Base-by-base conservation (phyloP, 2,797 vertebrate genomes). In the Anisognathus igniventris region DNA sequence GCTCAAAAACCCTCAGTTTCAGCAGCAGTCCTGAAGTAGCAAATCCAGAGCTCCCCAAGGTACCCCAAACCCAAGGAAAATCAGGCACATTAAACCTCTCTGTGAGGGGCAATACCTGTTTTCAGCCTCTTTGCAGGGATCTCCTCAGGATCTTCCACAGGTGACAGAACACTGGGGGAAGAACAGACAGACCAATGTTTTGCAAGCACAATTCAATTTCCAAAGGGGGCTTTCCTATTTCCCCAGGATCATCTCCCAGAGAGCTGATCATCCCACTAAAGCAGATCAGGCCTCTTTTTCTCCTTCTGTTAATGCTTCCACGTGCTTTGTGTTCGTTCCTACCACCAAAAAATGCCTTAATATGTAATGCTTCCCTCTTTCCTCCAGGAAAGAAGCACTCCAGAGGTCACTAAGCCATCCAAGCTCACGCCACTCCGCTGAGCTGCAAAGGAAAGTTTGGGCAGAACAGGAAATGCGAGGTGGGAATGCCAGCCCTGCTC, bases 101-200 rank as follows among this genome's bases (percentile, higher is more conserved):
- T 14, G 70, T 14, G 61, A 93, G 14, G 68, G 20, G 35, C 65
- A 75, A 56, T 98, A 98, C 97, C 98, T 98, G 91, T 15, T 94
- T 61, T 97, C 19, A 2, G 67, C 87, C 90, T 97, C 47, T 86
- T 96, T 94, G 97, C 5, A 13, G 51, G 93, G 90, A 70, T 22
- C 76, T 96, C 40, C 44, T 97, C 97, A 95, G 94, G 78, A 89
- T 96, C 94, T 82, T 94, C 88, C 88, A 47, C 33, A 92, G 73
- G 31, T 19, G 61, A 51, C 18, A 22, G 15, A 93, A 35, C 5
- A 12, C 98, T 98, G 94, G 66, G 91, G 88, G 95, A 54, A 96
- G n/a, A 97, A 68, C 71, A 93, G 14, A 78, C 13, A 94, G 28
- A 83, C 44, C 12, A 53, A 31, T 1, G 20, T 16, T 81, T 90